Conservation (phyloP, 2,797 vertebrate species). For the Lacerta agilis region DNA sequence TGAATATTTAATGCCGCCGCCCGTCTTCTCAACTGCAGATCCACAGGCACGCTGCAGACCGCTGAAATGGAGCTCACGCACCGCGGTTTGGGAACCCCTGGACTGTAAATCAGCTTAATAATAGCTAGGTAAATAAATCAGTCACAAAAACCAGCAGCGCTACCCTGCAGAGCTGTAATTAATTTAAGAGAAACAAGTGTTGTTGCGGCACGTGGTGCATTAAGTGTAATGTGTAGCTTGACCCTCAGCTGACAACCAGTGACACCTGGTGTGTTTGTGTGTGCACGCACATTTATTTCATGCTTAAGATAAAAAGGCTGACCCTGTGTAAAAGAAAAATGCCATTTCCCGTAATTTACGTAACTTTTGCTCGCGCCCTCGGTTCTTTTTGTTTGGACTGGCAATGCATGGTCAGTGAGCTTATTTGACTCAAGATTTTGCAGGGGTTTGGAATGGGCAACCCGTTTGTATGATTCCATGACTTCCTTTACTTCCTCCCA, state of each 20-base stretch:
- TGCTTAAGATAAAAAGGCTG: slow-evolving; percentile 1
- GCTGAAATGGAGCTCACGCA: no score
- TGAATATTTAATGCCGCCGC: no score
- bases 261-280: neutral
- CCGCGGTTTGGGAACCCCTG: no score
- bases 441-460: no score
- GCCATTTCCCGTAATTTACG: neutral
- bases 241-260: neutral
- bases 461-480: no score
- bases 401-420: neutral
- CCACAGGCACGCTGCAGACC: no score
- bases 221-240: neutral
- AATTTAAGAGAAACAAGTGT: no score
- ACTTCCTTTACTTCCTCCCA: neutral
- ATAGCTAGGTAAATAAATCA: no score
- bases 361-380: slow-evolving; percentile 3
- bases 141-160: no score
- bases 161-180: no score
- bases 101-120: no score
- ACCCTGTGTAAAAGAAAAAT: neutral
- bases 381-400: neutral
- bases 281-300: neutral
- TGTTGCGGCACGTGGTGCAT: neutral
- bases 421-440: slow-evolving; percentile 16
- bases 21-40: no score